Percentiles rank a stretch among this genome's conserved stretches.
phyloP scores from a whole-genome alignment of 2,113 vertebrate genomes.

The Clinocottus analis region DNA sequence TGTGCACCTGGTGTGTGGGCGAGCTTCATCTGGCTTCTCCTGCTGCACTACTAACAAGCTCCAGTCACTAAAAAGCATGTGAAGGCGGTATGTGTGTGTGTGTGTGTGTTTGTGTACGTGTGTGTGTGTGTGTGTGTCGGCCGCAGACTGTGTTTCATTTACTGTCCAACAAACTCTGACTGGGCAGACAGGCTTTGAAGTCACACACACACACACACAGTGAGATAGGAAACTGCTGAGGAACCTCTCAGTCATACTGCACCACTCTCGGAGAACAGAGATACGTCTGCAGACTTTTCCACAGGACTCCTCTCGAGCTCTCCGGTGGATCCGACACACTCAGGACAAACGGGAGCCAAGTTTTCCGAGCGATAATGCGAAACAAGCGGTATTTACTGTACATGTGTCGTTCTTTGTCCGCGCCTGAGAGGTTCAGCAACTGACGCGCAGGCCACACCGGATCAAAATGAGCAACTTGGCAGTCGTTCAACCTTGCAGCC shows the following conservation, averaged over 20 bases:
- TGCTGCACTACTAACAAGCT: constrained; percentile 67
- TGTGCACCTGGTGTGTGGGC: constrained; percentile 64
- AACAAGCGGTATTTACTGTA: neutral
- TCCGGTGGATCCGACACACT: neutral
- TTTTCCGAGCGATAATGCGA: neutral
- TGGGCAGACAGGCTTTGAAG: constrained; percentile 60
- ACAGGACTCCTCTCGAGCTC: constrained; percentile 25
- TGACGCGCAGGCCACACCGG: constrained; percentile 4
- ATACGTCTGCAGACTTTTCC: constrained; percentile 44
- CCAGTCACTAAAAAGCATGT: constrained; percentile 44
- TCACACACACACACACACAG: constrained; percentile 25
- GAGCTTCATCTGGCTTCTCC: constrained; percentile 55
- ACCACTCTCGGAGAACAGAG: constrained; percentile 42
- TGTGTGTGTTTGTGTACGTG: neutral
- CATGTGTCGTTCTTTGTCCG: neutral
- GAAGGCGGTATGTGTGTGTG: constrained; percentile 5
- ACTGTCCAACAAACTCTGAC: constrained; percentile 49
- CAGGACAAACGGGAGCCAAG: constrained; percentile 15
- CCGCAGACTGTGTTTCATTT: constrained; percentile 45
- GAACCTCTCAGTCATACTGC: constrained; percentile 46
- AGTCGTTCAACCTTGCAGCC: constrained; percentile 41
- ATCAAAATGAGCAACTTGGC: constrained; percentile 4
- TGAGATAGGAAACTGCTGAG: constrained; percentile 21
- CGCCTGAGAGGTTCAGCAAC: constrained; percentile 16
- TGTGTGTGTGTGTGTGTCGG: constrained; percentile 4